Base-by-base conservation (phyloP, 2,888 invertebrate genomes). In the Rhimphoctona megacephalus region DNA sequence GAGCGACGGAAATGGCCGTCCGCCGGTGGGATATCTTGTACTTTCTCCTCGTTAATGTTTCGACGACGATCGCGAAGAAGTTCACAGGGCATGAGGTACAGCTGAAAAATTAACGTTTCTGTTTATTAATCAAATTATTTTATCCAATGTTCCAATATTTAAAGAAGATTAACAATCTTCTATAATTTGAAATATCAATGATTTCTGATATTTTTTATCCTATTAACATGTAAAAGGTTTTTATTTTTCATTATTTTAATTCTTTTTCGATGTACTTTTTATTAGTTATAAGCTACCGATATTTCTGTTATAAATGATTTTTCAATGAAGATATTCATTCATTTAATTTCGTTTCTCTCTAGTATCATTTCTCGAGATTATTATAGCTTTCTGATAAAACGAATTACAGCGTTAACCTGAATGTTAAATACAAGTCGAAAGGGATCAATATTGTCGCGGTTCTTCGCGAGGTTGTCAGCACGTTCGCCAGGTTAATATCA, bases 21-120 rank as follows among this genome's bases (percentile, higher is more conserved):
- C 39, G 69, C 84, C 86, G 77, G 61, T 54, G 46, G 67, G n/a
- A 70, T 84, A 64, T 81, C 81, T 46, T 70, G 25, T 46, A 66
- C 69, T 74, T 82, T 85, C 80, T 36, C 67, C 33, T 64, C 85
- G 61, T 85, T 84, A 22, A 43, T 49, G 17, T 52, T 78, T 57
- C 72, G 77, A 54, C 85, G 79, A 33, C 81, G 83, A 79, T 83
- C 85, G 30, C 80, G 86, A 72, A 90, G 81, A 2, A 90, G 67
- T 9, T 90, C 90, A 61, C 91, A 91, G 30, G 91, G 90, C 9
- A 91, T 87, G 78, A 90, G 83, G 66, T 88, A 89, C 1, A 89
- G 64, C 90, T 90, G 77, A 46, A 88, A 86, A n/a, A 80, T 57
- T 46, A 25, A 19, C 1, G 33, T 76, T 46, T 61, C 39, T 2